phyloP scores from a whole-genome alignment of 2,113 vertebrate genomes.

The Atlantisia rogersi region DNA sequence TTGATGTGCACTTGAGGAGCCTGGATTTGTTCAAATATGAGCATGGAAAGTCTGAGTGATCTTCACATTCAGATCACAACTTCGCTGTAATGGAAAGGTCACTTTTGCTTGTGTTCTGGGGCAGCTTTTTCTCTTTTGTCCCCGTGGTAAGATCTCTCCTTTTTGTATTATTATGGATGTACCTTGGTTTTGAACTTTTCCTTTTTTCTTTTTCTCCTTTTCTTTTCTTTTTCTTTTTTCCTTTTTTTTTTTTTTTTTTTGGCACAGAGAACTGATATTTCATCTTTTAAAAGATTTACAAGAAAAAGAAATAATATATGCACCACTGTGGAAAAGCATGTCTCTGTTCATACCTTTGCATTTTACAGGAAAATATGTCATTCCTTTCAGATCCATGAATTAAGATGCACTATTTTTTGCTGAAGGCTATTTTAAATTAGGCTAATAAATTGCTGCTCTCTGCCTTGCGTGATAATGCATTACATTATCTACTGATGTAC shows the following conservation, averaged over 20 bases:
- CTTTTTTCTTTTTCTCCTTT: not conserved
- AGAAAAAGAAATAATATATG: slow-evolving; percentile 61
- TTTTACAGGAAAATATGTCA: slow-evolving; percentile 76
- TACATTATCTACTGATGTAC: slow-evolving; percentile 86
- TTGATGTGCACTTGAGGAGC: slow-evolving; percentile 19
- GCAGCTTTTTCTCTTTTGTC: slow-evolving; percentile 55
- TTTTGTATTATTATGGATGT: slow-evolving; percentile 65
- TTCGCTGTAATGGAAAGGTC: slow-evolving; percentile 66
- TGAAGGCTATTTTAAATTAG: slow-evolving; percentile 87
- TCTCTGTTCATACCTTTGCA: slow-evolving; percentile 71
- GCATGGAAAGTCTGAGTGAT: slow-evolving; percentile 53
- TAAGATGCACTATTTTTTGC: slow-evolving; percentile 79
- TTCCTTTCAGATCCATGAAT: slow-evolving; percentile 76
- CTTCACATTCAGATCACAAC: slow-evolving; percentile 60
- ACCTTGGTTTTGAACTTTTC: slow-evolving; percentile 62
- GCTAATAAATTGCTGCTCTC: slow-evolving; percentile 87
- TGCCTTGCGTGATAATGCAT: slow-evolving; percentile 84
- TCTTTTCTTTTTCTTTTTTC: not conserved
- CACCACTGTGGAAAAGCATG: slow-evolving; percentile 60
- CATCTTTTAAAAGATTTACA: slow-evolving; percentile 59
- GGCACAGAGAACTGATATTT: slow-evolving; percentile 46
- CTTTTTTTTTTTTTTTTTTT: not conserved
- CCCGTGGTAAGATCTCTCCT: slow-evolving; percentile 55
- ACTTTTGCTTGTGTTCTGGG: slow-evolving; percentile 40
- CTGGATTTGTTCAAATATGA: slow-evolving; percentile 9